Base-by-base conservation (phyloP, 2,113 vertebrate species). In the Scolopax mira region DNA sequence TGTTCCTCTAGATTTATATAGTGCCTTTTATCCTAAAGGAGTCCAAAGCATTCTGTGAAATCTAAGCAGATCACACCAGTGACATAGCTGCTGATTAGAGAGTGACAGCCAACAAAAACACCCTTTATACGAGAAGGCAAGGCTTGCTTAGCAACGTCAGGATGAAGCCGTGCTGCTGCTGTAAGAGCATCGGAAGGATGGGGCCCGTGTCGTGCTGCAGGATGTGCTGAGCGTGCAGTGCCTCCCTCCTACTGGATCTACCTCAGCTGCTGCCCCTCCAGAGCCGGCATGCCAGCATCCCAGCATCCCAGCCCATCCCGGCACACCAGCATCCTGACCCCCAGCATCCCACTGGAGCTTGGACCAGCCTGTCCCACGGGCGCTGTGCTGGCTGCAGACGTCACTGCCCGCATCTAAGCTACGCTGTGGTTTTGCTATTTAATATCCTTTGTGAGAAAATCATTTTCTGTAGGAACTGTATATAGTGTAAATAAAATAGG, bases 401-500 rank as follows among this genome's bases (percentile, higher is more conserved):
- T 35, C 91, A 11, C 70, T 23, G 46, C 82, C 42, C 74, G 14
- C 44, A 6, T 28, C 10, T 10, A 14, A 81, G 85, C 65, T 79
- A 33, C 3, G 14, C 73, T 3, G 2, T 87, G 85, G 5, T 82
- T 61, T 79, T 89, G 88, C 92, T 92, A 22, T 72, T 83, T 72
- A 58, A 94, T 62, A 66, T 39, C 83, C 93, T 88, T 78, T 95
- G 94, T 92, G 90, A 89, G 77, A 94, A 90, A 94, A 30, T 9
- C 11, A 0, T 69, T 88, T 85, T 88, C 92, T 97, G 90, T 96
- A 77, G 93, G 90, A 96, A n/a, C 77, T 97, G 96, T 96, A 87
- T 49, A 93, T 96, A 81, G 1, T 96, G 96, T 96, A 96, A 97
- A 97, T 97, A 97, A 97, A 97, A 72, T 7, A 73, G 86, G 86